Conservation (phyloP, 23 tunicate species). For the Styela clava region DNA sequence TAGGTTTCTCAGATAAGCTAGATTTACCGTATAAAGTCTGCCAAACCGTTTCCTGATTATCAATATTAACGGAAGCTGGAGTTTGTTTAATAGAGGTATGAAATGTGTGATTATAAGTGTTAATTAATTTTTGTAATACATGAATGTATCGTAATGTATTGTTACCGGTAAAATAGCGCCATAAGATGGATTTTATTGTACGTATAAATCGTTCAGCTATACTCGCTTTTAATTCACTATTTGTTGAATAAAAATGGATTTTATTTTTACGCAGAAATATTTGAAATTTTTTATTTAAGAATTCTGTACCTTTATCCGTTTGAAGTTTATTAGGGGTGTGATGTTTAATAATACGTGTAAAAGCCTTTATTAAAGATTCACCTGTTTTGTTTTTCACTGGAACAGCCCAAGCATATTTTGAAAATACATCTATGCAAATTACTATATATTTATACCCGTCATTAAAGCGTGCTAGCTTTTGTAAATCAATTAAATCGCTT, state of each 20-base stretch:
- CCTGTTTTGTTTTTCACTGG: background rate
- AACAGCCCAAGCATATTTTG: background rate
- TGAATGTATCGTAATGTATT: background rate
- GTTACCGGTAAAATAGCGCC: background rate
- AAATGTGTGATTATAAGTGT: background rate
- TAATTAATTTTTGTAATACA: background rate
- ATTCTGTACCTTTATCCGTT: constrained; percentile 2
- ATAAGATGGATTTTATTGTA: background rate
- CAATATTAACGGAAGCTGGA: background rate
- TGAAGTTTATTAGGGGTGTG: background rate
- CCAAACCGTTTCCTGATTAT: background rate
- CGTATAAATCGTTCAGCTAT: background rate
- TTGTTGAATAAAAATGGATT: background rate
- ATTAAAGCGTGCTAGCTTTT: background rate
- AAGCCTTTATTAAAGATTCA: background rate
- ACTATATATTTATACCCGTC: background rate
- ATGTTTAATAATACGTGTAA: background rate
- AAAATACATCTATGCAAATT: background rate
- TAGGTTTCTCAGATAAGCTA: background rate
- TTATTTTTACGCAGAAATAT: background rate
- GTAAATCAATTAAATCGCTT: background rate
- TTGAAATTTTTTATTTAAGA: background rate
- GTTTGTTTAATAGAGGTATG: background rate
- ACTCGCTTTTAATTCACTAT: background rate
- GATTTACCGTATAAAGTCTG: background rate